phyloP scores from a whole-genome alignment of 1,140 invertebrate species.

The Leptinotarsa undecemlineata region DNA sequence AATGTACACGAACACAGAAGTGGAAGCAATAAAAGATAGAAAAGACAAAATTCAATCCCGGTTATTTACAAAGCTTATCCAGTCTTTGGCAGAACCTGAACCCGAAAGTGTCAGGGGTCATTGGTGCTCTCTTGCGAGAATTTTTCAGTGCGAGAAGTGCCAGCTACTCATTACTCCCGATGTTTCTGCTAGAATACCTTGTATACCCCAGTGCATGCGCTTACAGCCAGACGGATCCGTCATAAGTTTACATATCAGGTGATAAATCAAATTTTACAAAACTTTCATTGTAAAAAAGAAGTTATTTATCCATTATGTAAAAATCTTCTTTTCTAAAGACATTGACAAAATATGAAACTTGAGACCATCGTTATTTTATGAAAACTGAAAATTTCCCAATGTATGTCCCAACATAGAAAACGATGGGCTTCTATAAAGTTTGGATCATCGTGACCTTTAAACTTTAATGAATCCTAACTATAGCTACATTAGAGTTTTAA shows the following conservation, averaged over 20 bases:
- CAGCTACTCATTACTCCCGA: slow-evolving; percentile 63
- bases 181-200: slow-evolving; percentile 68
- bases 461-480: no score
- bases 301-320: neutral
- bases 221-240: slow-evolving; percentile 72
- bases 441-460: no score
- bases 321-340: no score
- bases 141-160: slow-evolving; percentile 63
- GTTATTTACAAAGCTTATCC: slow-evolving; percentile 80
- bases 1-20: slow-evolving; percentile 78
- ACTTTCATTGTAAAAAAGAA: neutral
- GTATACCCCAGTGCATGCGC: slow-evolving; percentile 68
- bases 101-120: slow-evolving; percentile 76
- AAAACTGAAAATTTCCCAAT: no score
- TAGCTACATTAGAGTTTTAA: no score
- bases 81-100: slow-evolving; percentile 70
- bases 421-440: no score
- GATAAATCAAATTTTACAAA: slow-evolving; percentile 27
- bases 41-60: slow-evolving; percentile 83
- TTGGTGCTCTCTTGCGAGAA: slow-evolving; percentile 73
- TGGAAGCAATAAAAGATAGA: slow-evolving; percentile 76
- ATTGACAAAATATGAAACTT: no score
- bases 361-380: no score
- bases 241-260: slow-evolving; percentile 69
- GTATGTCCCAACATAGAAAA: no score